Percentiles rank a stretch among this genome's conserved stretches.
These are phyloP conservation scores for Megalopta genalis DNA, from an alignment of 1,140 invertebrate genomes.

Conservation along the genomic window DNA sequence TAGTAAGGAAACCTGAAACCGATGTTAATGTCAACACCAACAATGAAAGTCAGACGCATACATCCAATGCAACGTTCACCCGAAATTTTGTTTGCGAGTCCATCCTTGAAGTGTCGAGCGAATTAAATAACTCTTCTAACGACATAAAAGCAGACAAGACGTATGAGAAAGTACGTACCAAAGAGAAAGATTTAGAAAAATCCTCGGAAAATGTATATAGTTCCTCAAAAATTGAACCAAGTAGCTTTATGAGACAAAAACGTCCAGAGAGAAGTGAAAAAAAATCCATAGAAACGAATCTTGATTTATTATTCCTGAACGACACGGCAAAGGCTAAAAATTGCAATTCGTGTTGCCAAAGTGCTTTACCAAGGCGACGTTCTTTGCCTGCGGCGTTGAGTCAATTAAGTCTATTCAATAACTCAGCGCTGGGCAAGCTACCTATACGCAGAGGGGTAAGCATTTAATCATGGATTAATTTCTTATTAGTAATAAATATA, in stretches of 20 bases:
- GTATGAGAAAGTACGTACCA: not conserved
- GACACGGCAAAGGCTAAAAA: constrained; percentile 21
- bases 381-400: constrained; percentile 66
- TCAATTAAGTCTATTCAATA: constrained; percentile 42
- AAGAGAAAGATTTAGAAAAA: not conserved
- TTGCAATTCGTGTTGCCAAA: constrained; percentile 53
- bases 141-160: not conserved
- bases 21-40: not conserved
- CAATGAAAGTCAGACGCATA: not conserved
- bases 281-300: not conserved
- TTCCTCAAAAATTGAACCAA: too few relatives aligned
- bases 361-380: constrained; percentile 56
- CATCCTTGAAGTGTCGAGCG: constrained; percentile 45
- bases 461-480: not conserved
- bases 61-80: not conserved
- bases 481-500: not conserved
- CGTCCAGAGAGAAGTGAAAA: constrained; percentile 10
- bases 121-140: not conserved
- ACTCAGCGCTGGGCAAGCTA: constrained; percentile 54
- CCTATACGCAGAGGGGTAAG: constrained; percentile 61
- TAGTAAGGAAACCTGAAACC: not conserved
- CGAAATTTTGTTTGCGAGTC: constrained; percentile 51
- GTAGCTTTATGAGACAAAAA: not conserved
- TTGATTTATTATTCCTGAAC: constrained; percentile 44
- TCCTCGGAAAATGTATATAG: not conserved